Conservation (phyloP, 2,797 vertebrate genomes). For the Tragelaphus eurycerus region DNA sequence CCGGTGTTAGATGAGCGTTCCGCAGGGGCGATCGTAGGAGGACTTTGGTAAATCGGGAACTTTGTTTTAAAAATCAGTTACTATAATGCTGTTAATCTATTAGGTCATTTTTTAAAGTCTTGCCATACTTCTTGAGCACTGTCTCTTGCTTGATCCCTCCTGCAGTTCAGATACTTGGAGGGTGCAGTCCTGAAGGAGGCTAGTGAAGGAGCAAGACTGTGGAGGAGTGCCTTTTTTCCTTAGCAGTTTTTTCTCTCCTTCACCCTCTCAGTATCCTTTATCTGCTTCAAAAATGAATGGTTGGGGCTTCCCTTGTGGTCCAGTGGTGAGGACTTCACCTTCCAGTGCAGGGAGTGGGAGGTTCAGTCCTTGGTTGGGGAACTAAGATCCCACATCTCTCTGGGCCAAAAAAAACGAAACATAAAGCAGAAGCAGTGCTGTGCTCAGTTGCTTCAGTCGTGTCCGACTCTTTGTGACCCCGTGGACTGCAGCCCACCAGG, state of each 20-base stretch:
- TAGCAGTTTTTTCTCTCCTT: neutral
- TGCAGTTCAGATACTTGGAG: rapidly evolving
- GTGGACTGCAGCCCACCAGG: neutral
- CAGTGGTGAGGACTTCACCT: neutral
- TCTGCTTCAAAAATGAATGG: neutral
- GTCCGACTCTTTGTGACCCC: neutral
- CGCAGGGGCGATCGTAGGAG: rapidly evolving
- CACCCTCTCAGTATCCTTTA: neutral
- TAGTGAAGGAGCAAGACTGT: neutral
- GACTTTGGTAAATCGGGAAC: neutral
- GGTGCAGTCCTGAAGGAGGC: rapidly evolving
- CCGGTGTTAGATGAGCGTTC: neutral
- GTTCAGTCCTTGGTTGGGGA: neutral
- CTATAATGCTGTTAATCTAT: neutral
- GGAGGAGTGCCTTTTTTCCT: neutral
- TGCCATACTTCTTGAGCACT: neutral
- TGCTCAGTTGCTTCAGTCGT: rapidly evolving
- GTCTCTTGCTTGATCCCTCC: neutral
- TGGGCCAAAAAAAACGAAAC: neutral
- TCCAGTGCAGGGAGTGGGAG: neutral
- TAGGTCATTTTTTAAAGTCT: neutral
- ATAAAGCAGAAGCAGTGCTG: neutral
- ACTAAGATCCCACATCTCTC: neutral
- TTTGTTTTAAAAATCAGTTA: neutral
- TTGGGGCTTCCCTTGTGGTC: neutral